These are phyloP conservation scores for Serranus cabrilla DNA, from an alignment of 2,797 vertebrate genomes.

Conservation along the genomic window DNA sequence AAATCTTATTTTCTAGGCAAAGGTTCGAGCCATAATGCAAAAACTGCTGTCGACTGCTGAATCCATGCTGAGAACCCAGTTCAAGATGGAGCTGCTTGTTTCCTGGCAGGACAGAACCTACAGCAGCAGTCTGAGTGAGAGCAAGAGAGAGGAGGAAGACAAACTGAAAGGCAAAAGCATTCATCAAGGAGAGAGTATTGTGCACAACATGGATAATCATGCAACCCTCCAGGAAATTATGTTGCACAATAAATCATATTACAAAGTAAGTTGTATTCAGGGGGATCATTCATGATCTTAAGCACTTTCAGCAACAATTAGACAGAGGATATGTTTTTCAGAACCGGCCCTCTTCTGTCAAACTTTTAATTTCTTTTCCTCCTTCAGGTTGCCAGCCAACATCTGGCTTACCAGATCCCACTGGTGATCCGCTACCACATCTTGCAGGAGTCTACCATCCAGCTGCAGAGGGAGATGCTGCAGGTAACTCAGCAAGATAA, in stretches of 20 bases:
- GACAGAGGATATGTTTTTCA: no score
- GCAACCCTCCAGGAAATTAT: slow-evolving; percentile 80
- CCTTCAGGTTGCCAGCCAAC: slow-evolving; percentile 80
- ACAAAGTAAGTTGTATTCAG: slow-evolving; percentile 78
- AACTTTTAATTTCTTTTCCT: no score
- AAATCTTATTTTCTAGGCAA: slow-evolving; percentile 75
- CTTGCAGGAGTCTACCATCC: slow-evolving; percentile 71
- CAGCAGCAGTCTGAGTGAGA: slow-evolving; percentile 35
- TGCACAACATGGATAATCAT: not conserved
- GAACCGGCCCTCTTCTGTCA: no score
- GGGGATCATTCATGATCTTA: no score
- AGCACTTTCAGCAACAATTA: no score
- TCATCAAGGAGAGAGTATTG: rapidly evolving
- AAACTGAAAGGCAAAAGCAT: rapidly evolving
- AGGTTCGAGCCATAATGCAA: slow-evolving; percentile 86
- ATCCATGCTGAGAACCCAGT: slow-evolving; percentile 83
- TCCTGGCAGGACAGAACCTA: slow-evolving; percentile 91
- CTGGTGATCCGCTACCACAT: slow-evolving; percentile 85
- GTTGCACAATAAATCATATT: slow-evolving; percentile 87
- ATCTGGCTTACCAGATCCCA: slow-evolving; percentile 87
- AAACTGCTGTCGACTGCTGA: slow-evolving; percentile 74
- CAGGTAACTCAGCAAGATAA: slow-evolving; percentile 79
- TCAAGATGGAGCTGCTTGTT: slow-evolving; percentile 91
- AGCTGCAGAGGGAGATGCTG: slow-evolving; percentile 80
- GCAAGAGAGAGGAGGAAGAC: not conserved